phyloP scores from a whole-genome alignment of 2,113 vertebrate genomes.

The Tylochromis polylepis region DNA sequence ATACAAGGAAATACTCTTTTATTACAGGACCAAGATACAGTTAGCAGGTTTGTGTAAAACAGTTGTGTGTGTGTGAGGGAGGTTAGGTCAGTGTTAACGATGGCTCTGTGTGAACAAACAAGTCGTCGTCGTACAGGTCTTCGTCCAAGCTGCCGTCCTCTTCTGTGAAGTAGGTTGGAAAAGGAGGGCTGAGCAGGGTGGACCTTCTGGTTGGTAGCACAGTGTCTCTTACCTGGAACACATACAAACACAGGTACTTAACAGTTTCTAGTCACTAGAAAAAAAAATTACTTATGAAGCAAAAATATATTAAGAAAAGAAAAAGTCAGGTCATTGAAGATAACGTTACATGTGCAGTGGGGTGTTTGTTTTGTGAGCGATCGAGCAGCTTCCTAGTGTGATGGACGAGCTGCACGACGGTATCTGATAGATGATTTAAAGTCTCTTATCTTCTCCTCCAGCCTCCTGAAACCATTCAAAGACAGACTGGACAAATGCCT shows the following conservation, averaged over 20 bases:
- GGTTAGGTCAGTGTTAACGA: slow-evolving; percentile 69
- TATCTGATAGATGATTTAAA: background rate
- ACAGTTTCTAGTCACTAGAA: background rate
- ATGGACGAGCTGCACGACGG: background rate
- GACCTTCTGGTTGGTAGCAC: slow-evolving; percentile 67
- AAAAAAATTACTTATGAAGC: background rate
- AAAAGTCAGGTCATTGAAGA: background rate
- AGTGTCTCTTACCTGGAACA: slow-evolving; percentile 81
- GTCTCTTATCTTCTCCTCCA: background rate
- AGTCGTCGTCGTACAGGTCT: slow-evolving; percentile 82
- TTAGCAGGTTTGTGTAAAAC: background rate
- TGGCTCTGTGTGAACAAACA: slow-evolving; percentile 82
- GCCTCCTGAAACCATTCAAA: background rate
- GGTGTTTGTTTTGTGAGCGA: background rate
- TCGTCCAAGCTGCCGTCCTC: slow-evolving; percentile 84
- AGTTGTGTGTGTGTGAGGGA: background rate
- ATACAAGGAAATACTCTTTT: slow-evolving; percentile 45
- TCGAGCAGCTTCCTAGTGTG: background rate
- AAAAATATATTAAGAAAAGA: background rate
- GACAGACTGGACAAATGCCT: background rate
- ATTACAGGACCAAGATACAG: slow-evolving; percentile 28
- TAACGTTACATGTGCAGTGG: background rate
- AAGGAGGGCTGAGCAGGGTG: slow-evolving; percentile 76
- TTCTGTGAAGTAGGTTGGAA: slow-evolving; percentile 91
- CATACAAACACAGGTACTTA: background rate